phyloP scores from a whole-genome alignment of 2,888 invertebrate species.

The Meiosimyza decipiens region DNA sequence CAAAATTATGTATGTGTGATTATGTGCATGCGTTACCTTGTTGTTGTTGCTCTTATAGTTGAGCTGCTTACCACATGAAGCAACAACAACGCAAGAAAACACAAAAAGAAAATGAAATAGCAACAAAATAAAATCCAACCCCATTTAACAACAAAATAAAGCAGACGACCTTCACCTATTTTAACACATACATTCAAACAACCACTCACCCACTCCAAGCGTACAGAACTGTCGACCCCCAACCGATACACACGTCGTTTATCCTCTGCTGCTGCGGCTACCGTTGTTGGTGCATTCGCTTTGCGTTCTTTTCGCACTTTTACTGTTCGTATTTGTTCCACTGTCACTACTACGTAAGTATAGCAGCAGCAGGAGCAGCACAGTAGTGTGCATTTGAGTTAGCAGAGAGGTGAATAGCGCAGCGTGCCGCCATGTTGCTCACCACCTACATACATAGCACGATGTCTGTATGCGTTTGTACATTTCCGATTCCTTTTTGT shows the following conservation, averaged over 20 bases:
- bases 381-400: too few species aligned
- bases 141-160: constrained; percentile 42
- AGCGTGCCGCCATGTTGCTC: too few species aligned
- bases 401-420: too few species aligned
- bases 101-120: constrained; percentile 23
- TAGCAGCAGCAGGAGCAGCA: too few species aligned
- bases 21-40: constrained; percentile 7
- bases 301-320: constrained; percentile 1
- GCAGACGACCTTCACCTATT: constrained; percentile 46
- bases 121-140: background rate
- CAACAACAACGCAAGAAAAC: constrained; percentile 2
- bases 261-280: constrained; percentile 15
- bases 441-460: too few species aligned
- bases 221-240: background rate
- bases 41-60: background rate
- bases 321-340: constrained; percentile 13
- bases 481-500: too few species aligned
- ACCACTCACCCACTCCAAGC: background rate
- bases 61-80: background rate
- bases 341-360: background rate
- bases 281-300: constrained; percentile 6
- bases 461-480: too few species aligned
- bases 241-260: background rate
- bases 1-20: background rate
- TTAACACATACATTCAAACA: constrained; percentile 8